phyloP scores from a whole-genome alignment of 37 sponge, comb jelly and placozoan species.

The Mnemiopsis leidyi region DNA sequence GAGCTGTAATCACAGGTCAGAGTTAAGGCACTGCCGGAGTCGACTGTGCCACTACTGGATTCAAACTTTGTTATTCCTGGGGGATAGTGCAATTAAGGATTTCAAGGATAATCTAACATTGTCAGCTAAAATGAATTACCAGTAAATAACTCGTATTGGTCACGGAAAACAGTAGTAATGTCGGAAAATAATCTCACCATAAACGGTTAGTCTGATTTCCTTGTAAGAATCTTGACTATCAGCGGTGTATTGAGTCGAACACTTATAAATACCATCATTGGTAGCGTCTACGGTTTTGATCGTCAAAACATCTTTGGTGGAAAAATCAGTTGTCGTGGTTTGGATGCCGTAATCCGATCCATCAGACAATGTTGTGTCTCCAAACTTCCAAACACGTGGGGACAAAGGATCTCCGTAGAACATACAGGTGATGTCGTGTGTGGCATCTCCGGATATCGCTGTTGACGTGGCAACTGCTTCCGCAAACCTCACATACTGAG shows the following conservation, averaged over 20 bases:
- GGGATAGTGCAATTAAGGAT: too few relatives aligned
- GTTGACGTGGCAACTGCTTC: not conserved
- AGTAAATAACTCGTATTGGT: too few relatives aligned
- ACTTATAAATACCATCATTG: not conserved
- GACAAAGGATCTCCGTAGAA: slow-evolving; percentile 1
- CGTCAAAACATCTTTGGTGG: not conserved
- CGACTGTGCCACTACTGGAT: too few relatives aligned
- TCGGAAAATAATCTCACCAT: too few relatives aligned
- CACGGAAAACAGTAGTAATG: too few relatives aligned
- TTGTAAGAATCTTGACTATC: not conserved
- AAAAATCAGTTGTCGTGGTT: not conserved
- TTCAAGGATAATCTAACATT: too few relatives aligned
- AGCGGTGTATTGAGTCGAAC: not conserved
- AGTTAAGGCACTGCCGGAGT: not conserved
- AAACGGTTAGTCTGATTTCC: not conserved
- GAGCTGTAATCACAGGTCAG: not conserved
- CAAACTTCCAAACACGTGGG: not conserved
- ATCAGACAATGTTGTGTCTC: not conserved
- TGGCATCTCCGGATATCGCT: not conserved
- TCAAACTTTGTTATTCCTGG: too few relatives aligned
- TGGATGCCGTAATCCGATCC: not conserved
- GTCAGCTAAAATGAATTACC: too few relatives aligned
- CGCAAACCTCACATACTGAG: not conserved
- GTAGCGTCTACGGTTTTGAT: not conserved
- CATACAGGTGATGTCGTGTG: not conserved